phyloP scores from a whole-genome alignment of 2,888 invertebrate genomes.

The Calameuta filiformis region DNA sequence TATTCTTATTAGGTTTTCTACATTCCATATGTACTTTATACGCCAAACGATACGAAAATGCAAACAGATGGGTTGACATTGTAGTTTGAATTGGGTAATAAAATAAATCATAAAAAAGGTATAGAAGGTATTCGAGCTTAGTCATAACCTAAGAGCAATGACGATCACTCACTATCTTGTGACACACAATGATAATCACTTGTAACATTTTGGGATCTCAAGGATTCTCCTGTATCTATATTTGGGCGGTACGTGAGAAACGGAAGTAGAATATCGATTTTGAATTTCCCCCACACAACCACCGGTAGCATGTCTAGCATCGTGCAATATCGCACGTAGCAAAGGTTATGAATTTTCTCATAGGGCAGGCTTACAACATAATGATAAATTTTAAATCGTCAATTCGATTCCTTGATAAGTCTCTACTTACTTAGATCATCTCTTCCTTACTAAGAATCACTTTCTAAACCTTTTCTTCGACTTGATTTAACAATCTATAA shows the following conservation, averaged over 20 bases:
- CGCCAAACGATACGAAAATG: background rate
- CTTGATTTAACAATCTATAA: background rate
- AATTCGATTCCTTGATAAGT: background rate
- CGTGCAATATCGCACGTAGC: background rate
- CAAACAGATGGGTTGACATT: background rate
- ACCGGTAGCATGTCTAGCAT: background rate
- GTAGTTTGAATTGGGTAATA: background rate
- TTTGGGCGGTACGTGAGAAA: background rate
- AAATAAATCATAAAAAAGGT: background rate
- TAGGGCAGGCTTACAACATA: background rate
- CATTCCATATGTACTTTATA: background rate
- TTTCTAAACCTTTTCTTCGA: background rate
- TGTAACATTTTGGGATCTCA: background rate
- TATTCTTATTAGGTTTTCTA: background rate
- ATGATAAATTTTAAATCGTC: background rate
- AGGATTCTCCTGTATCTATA: background rate
- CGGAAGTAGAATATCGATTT: slow-evolving; percentile 6
- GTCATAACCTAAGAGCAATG: background rate
- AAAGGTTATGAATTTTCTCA: background rate
- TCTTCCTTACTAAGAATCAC: background rate
- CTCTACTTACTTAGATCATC: too few species aligned
- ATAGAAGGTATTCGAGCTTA: background rate
- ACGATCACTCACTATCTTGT: background rate
- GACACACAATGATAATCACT: background rate
- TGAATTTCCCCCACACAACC: background rate